These are phyloP conservation scores for Lepidochrysops patricia DNA, from an alignment of 2,888 invertebrate genomes.

Conservation along the genomic window DNA sequence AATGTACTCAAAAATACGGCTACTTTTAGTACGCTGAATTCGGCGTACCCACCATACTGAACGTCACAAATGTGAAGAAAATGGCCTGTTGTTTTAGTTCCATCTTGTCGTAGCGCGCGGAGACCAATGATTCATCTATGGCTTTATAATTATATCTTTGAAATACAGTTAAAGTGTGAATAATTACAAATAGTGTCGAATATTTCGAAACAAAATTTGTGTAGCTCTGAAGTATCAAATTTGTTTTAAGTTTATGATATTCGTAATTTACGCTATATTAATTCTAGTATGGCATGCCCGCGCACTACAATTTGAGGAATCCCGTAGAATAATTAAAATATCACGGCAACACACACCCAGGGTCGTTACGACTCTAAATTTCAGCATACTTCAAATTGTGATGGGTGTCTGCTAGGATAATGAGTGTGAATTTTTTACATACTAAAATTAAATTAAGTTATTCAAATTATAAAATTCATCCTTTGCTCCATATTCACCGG, in stretches of 20 bases:
- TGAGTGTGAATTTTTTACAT: conserved; percentile 9
- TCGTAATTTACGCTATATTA: conserved; percentile 1
- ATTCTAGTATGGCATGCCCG: conserved; percentile 3
- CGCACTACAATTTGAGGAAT: conserved; percentile 8
- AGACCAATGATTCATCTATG: no score
- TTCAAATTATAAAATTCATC: not conserved
- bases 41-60: no score
- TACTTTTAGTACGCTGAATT: no score
- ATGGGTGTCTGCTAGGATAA: conserved; percentile 7
- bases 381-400: conserved; percentile 10
- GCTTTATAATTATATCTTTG: not conserved
- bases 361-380: conserved; percentile 10
- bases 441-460: conserved; percentile 1
- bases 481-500: not conserved
- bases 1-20: no score
- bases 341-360: conserved; percentile 11
- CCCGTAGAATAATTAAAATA: conserved; percentile 9
- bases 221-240: not conserved
- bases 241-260: not conserved
- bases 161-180: not conserved
- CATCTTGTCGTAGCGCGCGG: no score
- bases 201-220: not conserved
- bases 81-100: no score
- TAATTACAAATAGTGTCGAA: not conserved
- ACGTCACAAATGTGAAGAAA: no score